Conservation (phyloP, 2,888 invertebrate genomes). For the Loripinus fragilis region DNA sequence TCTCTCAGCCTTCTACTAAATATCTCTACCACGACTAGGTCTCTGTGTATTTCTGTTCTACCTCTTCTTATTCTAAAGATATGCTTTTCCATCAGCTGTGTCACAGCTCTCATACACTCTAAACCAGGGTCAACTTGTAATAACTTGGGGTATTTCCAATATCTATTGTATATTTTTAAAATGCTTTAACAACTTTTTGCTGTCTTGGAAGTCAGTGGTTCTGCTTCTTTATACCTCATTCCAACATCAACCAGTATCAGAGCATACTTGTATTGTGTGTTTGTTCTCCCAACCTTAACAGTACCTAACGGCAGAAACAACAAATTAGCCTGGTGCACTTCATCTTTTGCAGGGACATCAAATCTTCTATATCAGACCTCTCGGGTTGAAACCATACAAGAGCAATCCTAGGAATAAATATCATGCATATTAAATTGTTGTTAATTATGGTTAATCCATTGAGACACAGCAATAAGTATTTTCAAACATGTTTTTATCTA, state of each 20-base stretch:
- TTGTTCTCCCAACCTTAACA: neutral
- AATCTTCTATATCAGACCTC: constrained; percentile 28
- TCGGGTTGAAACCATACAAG: constrained; percentile 43
- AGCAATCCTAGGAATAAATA: too few species aligned
- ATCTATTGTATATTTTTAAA: constrained; percentile 48
- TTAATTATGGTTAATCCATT: constrained; percentile 31
- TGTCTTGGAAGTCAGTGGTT: constrained; percentile 54
- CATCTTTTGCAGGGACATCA: constrained; percentile 4
- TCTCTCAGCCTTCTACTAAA: constrained; percentile 53
- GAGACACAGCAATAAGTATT: constrained; percentile 38
- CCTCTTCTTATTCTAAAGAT: too few species aligned
- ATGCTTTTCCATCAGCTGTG: too few species aligned
- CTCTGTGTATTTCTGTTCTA: too few species aligned
- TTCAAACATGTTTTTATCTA: constrained; percentile 44
- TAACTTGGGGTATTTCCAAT: too few species aligned
- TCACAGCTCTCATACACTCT: too few species aligned
- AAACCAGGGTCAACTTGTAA: too few species aligned
- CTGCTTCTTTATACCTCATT: too few species aligned
- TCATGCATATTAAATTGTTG: constrained; percentile 39
- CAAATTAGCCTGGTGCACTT: too few species aligned
- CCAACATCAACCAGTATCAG: constrained; percentile 47
- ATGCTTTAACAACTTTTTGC: constrained; percentile 46
- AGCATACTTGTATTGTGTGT: neutral
- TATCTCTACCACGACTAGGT: constrained; percentile 46
- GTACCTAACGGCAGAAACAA: neutral